A percentile compares a stretch with the other conserved stretches of the same genome.
These are phyloP conservation scores for Isichthys henryi DNA, from an alignment of 2,113 vertebrate genomes.

Conservation along the genomic window DNA sequence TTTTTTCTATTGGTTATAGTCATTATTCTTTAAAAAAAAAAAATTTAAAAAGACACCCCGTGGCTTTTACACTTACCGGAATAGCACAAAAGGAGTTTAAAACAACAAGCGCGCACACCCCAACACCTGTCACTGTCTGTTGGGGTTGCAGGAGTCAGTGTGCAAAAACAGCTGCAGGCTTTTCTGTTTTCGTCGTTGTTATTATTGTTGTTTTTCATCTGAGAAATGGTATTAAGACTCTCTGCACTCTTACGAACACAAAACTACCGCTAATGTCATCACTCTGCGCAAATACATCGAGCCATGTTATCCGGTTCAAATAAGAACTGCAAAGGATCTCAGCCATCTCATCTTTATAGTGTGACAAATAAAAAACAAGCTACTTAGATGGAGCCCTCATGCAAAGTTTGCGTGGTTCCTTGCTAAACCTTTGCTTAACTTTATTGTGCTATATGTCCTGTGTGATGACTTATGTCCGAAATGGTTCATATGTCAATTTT, in stretches of 20 bases:
- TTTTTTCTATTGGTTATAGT: neutral
- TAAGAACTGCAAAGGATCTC: neutral
- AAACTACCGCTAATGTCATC: neutral
- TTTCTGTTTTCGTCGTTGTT: neutral
- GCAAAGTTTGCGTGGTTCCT: neutral
- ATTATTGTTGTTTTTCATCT: neutral
- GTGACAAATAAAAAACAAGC: neutral
- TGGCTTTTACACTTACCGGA: neutral
- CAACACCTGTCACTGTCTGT: neutral
- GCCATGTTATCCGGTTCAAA: neutral
- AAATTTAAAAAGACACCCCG: neutral
- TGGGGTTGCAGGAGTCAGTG: neutral
- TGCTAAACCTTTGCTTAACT: neutral
- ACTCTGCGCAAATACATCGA: neutral
- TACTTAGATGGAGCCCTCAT: neutral
- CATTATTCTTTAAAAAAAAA: neutral
- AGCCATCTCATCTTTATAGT: neutral
- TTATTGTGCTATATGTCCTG: neutral
- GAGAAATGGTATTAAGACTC: neutral
- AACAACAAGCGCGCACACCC: neutral
- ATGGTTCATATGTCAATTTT: neutral
- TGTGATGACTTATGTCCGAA: neutral
- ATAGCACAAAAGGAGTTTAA: neutral
- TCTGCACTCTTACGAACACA: neutral
- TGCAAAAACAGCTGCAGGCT: neutral